phyloP scores from a whole-genome alignment of 2,888 invertebrate genomes.

The Zaprionus obscuricornis region DNA sequence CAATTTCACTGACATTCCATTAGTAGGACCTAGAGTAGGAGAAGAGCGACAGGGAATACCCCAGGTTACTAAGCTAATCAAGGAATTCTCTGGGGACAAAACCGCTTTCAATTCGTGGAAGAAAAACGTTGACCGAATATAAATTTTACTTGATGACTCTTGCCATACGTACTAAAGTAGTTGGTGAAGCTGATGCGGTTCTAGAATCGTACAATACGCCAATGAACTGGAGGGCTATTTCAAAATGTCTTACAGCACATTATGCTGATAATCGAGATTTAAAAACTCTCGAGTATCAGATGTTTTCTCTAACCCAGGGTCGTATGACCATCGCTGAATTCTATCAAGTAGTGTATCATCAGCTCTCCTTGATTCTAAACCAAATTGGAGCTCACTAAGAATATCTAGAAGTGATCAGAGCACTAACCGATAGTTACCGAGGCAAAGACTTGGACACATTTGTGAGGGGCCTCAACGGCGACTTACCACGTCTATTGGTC shows the following conservation, averaged over 20 bases:
- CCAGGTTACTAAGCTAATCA: too few relatives aligned
- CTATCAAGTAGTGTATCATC: not conserved
- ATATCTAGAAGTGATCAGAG: not conserved
- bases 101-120: slow-evolving; percentile 1
- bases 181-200: not conserved
- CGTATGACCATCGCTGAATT: not conserved
- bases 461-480: slow-evolving; percentile 2
- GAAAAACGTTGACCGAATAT: not conserved
- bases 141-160: not conserved
- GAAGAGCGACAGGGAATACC: too few relatives aligned
- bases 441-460: slow-evolving; percentile 5
- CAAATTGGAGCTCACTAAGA: slow-evolving; percentile 1
- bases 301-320: slow-evolving; percentile 6
- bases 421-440: slow-evolving; percentile 1
- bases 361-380: not conserved
- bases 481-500: not conserved
- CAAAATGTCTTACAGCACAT: slow-evolving; percentile 5
- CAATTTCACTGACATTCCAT: not conserved
- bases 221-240: slow-evolving; percentile 3
- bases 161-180: slow-evolving; percentile 2
- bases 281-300: slow-evolving; percentile 8
- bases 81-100: not conserved
- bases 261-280: slow-evolving; percentile 6
- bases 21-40: not conserved
- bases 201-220: not conserved